Evolutionary conservation across 2,797 vertebrate species (phyloP), one percentile per base, ranked within the genome.

Genomic region (Smutsia temminckii): DNA sequence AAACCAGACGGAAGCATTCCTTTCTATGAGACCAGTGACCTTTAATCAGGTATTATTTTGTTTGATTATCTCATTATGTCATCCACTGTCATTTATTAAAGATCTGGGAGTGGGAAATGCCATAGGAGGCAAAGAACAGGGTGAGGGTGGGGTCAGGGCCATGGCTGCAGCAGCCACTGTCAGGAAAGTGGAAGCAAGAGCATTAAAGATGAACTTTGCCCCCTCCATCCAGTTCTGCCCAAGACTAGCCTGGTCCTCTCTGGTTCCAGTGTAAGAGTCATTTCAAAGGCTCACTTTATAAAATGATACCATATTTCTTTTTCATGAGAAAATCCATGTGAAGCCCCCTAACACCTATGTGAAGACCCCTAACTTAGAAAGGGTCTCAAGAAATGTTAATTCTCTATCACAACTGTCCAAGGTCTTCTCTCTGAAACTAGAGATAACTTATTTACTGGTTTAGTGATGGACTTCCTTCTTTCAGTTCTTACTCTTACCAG

Each of bases 11-110:
- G 69, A 64, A 72, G 13, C 16, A 53, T 87, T 55, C 34, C 40
- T 29, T 57, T 92, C 69, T 85, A 29, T 21, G 57, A 95, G 32
- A 46, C 25, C 21, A 46, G 46, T 78, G 78, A 84, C 86, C 8
- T 84, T 81, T 85, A 61, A 85, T 68, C 64, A 84, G 72, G 16
- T 74, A n/a, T 21, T 86, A 46, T 53, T 49, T 79, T 23, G 89
- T 75, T 17, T 20, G 23, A 75, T 86, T 86, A 32, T 61, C n/a
- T 85, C 61, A 68, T 64, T 66, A 85, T 83, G 12, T 10, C 25
- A 1, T 57, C 12, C 42, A 1, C 23, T 80, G 29, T 37, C 81
- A 84, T 85, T 95, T 92, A 86, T 68, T 74, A 92, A 87, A 74
- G 20, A 66, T 78, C 78, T 7, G 49, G 11, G 10, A 49, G 8